Conservation (phyloP, 1,140 invertebrate species). For the Monochamus saltuarius region DNA sequence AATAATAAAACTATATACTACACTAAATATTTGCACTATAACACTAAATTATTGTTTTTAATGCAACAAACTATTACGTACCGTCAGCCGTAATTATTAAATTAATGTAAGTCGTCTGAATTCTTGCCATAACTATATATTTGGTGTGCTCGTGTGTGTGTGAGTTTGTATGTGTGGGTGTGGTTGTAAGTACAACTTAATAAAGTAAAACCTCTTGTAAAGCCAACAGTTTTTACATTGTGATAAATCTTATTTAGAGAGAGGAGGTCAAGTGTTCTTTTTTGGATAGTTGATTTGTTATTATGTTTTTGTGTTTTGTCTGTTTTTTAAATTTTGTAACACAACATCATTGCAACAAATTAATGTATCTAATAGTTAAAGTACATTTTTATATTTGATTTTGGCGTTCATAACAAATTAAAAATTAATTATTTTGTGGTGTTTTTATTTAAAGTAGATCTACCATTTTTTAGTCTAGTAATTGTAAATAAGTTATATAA, state of each 20-base stretch:
- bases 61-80: too few species aligned
- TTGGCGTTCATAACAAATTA: constrained; percentile 22
- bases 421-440: constrained; percentile 5
- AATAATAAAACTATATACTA: too few species aligned
- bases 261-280: constrained; percentile 16
- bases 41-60: too few species aligned
- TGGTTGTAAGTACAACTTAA: constrained; percentile 17
- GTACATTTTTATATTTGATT: constrained; percentile 26
- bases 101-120: too few species aligned
- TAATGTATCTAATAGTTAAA: constrained; percentile 21
- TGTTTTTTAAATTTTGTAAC: constrained; percentile 7
- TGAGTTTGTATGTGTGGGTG: background rate
- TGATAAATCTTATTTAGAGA: constrained; percentile 12
- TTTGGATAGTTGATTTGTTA: constrained; percentile 7
- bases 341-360: background rate
- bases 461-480: constrained; percentile 30
- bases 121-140: background rate
- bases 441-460: constrained; percentile 19
- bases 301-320: constrained; percentile 2
- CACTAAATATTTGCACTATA: too few species aligned
- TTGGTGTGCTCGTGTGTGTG: too few species aligned
- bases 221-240: constrained; percentile 14
- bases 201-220: constrained; percentile 5
- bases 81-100: too few species aligned
- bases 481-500: constrained; percentile 36